Evolutionary conservation across 2,113 vertebrate species (phyloP).

Genomic region (Acrocephalus arundinaceus): DNA sequence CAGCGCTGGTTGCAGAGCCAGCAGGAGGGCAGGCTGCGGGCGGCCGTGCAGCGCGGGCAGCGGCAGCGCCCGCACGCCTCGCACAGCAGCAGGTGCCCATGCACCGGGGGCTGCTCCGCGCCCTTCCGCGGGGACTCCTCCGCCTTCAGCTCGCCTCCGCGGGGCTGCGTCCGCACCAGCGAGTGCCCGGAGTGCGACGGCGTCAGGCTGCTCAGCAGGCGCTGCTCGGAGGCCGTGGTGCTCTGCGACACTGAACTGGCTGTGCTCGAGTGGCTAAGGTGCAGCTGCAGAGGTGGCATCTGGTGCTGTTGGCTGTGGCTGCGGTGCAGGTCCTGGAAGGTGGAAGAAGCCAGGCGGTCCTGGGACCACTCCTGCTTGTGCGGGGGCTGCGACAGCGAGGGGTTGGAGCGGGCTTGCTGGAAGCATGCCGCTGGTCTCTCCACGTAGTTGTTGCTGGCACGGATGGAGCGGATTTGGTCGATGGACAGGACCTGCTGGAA

Average conservation of each 20-base stretch:
- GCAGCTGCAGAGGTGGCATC: conserved; percentile 79
- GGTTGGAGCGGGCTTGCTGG: conserved; percentile 78
- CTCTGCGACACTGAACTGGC: conserved; percentile 92
- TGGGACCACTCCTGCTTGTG: conserved; percentile 73
- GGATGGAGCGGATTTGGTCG: conserved; percentile 91
- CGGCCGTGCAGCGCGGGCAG: conserved; percentile 86
- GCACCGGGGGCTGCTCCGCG: conserved; percentile 65
- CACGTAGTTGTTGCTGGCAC: conserved; percentile 96
- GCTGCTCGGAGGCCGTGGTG: conserved; percentile 92
- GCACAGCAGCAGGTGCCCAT: conserved; percentile 86
- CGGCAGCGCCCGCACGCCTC: conserved; percentile 93
- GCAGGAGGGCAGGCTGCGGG: conserved; percentile 89
- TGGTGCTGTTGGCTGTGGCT: conserved; percentile 89
- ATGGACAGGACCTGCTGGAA: conserved; percentile 92
- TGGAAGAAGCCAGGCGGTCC: conserved; percentile 70
- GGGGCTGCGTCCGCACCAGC: conserved; percentile 86
- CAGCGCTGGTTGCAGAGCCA: conserved; percentile 95
- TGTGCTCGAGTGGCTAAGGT: conserved; percentile 93
- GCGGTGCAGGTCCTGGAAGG: conserved; percentile 76
- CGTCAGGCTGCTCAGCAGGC: conserved; percentile 86
- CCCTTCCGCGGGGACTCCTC: conserved; percentile 79
- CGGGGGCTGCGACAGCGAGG: conserved; percentile 77
- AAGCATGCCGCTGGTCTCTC: conserved; percentile 82
- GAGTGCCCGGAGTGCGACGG: conserved; percentile 85
- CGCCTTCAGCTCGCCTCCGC: conserved; percentile 77